Conservation (phyloP, 2,113 vertebrate genomes). For the Chionis minor region DNA sequence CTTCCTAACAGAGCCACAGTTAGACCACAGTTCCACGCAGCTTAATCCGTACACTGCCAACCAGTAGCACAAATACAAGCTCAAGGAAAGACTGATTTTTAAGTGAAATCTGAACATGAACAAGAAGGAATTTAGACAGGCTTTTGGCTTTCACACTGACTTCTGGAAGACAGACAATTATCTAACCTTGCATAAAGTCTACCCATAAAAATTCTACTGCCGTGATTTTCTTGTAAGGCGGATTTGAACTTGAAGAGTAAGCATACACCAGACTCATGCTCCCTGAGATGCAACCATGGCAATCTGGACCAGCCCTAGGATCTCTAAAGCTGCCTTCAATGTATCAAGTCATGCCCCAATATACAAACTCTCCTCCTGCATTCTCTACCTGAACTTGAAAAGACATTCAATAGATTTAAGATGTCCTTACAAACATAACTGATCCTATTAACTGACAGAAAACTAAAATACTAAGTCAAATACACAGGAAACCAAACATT, state of each 20-base stretch:
- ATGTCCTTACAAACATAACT: background rate
- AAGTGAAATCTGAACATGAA: background rate
- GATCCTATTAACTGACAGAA: background rate
- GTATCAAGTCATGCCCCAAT: background rate
- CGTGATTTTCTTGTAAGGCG: background rate
- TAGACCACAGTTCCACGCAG: background rate
- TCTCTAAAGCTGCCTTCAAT: background rate
- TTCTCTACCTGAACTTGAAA: background rate
- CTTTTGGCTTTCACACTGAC: background rate
- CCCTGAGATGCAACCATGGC: accelerated
- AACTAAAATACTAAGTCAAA: background rate
- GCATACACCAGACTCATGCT: background rate
- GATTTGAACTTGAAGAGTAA: background rate
- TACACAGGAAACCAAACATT: background rate
- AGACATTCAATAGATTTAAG: background rate
- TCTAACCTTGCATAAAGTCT: background rate
- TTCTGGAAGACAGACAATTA: background rate
- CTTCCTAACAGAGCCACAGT: background rate
- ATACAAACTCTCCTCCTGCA: background rate
- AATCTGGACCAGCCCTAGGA: background rate
- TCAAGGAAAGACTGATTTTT: background rate
- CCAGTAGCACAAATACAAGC: background rate
- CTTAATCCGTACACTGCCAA: background rate
- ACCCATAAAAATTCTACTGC: background rate
- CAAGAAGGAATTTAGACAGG: background rate